phyloP scores from a whole-genome alignment of 2,888 invertebrate genomes.

The Nymphalis urticae region DNA sequence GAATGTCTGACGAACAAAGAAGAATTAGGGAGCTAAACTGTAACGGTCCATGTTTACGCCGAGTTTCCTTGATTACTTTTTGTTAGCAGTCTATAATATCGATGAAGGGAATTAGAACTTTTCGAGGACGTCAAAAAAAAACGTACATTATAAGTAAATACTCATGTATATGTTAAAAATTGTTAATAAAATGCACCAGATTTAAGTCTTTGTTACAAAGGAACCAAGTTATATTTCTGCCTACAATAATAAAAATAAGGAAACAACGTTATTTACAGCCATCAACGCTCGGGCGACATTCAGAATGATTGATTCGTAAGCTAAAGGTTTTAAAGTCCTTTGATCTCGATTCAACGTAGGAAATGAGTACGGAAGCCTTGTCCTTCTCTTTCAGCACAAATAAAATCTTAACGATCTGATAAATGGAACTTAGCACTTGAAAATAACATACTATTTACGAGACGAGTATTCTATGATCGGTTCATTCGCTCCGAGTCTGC shows the following conservation, averaged over 20 bases:
- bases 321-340: background rate
- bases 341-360: background rate
- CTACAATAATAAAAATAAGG: background rate
- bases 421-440: background rate
- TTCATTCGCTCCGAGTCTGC: background rate
- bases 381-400: background rate
- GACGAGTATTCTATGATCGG: background rate
- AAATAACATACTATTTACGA: background rate
- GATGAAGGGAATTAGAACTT: constrained; percentile 10
- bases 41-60: constrained; percentile 26
- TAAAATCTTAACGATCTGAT: background rate
- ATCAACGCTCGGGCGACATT: constrained; percentile 1
- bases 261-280: constrained; percentile 20
- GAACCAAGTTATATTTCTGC: background rate
- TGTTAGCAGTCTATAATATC: constrained; percentile 19
- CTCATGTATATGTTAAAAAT: background rate
- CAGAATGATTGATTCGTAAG: constrained; percentile 19
- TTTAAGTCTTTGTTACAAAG: background rate
- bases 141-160: background rate
- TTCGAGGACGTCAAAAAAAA: background rate
- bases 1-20: constrained; percentile 20
- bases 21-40: constrained; percentile 28
- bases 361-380: background rate
- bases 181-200: background rate
- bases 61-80: constrained; percentile 28